These are phyloP conservation scores for Microtus montanus DNA, from an alignment of 2,113 vertebrate species.

Conservation along the genomic window DNA sequence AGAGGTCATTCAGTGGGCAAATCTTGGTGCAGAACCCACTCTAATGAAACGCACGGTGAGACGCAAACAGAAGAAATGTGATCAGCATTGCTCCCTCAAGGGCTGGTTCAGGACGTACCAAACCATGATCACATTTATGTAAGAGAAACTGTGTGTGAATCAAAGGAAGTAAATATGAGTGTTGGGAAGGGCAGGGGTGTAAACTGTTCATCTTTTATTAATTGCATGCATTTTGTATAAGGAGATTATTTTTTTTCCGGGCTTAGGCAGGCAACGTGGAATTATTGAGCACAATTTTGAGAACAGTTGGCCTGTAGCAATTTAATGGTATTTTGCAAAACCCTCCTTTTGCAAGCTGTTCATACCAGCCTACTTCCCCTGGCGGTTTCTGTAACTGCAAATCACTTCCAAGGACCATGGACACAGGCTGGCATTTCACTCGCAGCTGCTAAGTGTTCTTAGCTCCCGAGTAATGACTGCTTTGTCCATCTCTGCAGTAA, in stretches of 20 bases:
- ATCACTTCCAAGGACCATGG: background rate
- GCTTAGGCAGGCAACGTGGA: constrained; percentile 44
- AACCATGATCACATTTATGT: background rate
- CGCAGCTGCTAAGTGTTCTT: rapidly evolving
- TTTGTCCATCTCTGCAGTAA: background rate
- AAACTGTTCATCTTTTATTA: constrained; percentile 71
- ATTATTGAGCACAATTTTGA: constrained; percentile 50
- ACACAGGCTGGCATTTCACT: background rate
- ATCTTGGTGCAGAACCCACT: background rate
- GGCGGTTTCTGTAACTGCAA: background rate
- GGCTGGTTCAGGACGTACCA: constrained; percentile 28
- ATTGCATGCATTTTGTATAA: constrained; percentile 63
- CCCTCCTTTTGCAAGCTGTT: background rate
- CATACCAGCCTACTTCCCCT: background rate
- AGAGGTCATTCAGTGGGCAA: background rate
- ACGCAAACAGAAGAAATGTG: background rate
- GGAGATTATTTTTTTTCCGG: constrained; percentile 72
- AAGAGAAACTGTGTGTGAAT: constrained; percentile 16
- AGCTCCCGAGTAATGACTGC: rapidly evolving
- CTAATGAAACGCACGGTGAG: background rate
- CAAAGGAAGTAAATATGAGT: constrained; percentile 58
- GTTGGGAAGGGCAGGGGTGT: background rate
- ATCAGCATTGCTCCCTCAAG: background rate
- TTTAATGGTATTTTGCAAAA: constrained; percentile 54
- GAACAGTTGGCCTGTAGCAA: constrained; percentile 33